Evolutionary conservation across 1,140 invertebrate species (phyloP).

Genomic region (Spodoptera frugiperda): DNA sequence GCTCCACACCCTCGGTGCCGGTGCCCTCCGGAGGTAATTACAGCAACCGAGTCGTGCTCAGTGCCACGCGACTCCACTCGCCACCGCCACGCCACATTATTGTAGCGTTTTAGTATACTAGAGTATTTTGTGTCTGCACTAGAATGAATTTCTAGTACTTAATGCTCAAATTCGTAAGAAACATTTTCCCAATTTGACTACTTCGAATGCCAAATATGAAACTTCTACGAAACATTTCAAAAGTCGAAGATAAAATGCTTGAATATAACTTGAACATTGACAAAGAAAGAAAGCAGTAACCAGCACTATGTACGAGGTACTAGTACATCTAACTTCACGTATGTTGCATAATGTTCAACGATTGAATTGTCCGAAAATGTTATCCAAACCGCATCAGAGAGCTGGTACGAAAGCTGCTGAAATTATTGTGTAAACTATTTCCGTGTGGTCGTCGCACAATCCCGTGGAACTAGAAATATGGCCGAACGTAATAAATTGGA

Average conservation of each 20-base stretch:
- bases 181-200: too few relatives aligned
- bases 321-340: too few relatives aligned
- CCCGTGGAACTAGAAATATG: not conserved
- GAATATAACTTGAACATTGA: too few relatives aligned
- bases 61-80: conserved; percentile 47
- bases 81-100: not conserved
- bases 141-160: too few relatives aligned
- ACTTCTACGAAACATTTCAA: too few relatives aligned
- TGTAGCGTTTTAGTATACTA: not conserved
- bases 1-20: not conserved
- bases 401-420: not conserved
- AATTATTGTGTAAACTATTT: conserved; percentile 23
- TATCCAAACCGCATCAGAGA: conserved; percentile 23
- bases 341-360: not conserved
- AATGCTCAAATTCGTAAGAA: too few relatives aligned
- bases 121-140: too few relatives aligned
- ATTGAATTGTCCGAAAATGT: not conserved
- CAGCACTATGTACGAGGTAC: too few relatives aligned
- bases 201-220: too few relatives aligned
- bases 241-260: too few relatives aligned
- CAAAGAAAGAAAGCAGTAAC: too few relatives aligned
- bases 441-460: not conserved
- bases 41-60: conserved; percentile 63
- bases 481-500: not conserved
- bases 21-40: conserved; percentile 65